Percentiles rank a stretch among this genome's conserved stretches.
Evolutionary conservation across 2,113 vertebrate species (phyloP).

Genomic region (Lasiurus cinereus): DNA sequence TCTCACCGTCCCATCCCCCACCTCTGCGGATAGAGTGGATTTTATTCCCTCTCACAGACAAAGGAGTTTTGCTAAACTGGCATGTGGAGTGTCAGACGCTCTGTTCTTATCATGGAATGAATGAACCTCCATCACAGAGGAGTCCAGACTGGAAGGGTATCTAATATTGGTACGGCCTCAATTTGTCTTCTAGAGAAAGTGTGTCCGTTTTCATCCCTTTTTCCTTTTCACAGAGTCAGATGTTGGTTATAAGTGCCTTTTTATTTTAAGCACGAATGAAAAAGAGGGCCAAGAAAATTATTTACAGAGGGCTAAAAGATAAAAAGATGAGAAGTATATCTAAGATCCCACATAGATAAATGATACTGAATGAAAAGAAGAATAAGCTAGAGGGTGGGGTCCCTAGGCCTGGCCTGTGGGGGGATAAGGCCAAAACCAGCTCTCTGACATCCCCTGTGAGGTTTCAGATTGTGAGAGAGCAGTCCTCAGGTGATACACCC

Average conservation of each 20-base stretch:
- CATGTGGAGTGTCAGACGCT: conserved; percentile 77
- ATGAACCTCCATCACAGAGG: neutral
- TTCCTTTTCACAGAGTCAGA: conserved; percentile 7
- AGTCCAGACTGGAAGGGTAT: neutral
- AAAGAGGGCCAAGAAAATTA: conserved; percentile 6
- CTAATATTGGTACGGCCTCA: conserved; percentile 15
- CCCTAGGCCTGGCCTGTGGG: no score
- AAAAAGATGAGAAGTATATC: conserved; percentile 12
- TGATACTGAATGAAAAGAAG: neutral
- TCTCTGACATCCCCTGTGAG: no score
- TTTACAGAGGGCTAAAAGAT: conserved; percentile 8
- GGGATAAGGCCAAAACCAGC: no score
- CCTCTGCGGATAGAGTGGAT: conserved; percentile 71
- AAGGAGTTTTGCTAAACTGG: conserved; percentile 74
- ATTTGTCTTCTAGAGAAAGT: conserved; percentile 50
- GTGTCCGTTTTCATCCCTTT: conserved; percentile 10
- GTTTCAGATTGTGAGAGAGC: no score
- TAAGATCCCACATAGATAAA: neutral
- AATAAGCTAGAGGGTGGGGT: neutral
- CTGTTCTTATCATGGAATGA: conserved; percentile 76
- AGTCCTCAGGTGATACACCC: no score
- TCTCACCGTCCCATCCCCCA: conserved; percentile 66
- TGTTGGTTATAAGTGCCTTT: neutral
- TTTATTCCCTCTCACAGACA: conserved; percentile 82
- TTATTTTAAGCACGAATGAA: neutral